Evolutionary conservation across 2,888 invertebrate genomes (phyloP), one percentile per base, ranked within the genome.

Genomic region (Chesias legatella): DNA sequence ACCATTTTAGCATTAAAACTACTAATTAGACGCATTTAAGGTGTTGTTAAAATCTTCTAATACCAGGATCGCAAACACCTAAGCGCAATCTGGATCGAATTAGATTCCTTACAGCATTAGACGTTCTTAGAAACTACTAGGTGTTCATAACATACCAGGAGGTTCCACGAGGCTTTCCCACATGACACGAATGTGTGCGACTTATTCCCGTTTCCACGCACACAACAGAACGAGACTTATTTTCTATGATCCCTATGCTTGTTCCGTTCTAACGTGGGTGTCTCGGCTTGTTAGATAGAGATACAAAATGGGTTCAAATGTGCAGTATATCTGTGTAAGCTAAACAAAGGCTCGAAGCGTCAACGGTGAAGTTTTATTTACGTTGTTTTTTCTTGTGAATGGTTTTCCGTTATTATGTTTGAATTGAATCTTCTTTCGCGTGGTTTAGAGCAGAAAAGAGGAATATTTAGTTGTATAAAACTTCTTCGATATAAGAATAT

Each of bases 61-160:
- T 7, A 26, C 26, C 20, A 20, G 7, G 7, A 10, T 10, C 26
- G 20, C 26, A 25, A 41, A 41, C 31, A 27, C 20, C 43, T 43
- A 41, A 42, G 26, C 13, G 35, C 44, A 47, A 45, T 40, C 36
- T 31, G 29, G 7, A 23, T 26, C 51, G 61, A 58, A 64, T 77
- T 81, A 83, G 80, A 81, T 73, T 73, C 66, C 67, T 65, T 63
- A 52, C 59, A 79, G 82, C 84, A 88, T 88, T 88, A 88, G 88
- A 88, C 60, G 83, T 83, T 86, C 84, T 88, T 88, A 88, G 88
- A 88, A 86, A 74, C 68, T 84, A 88, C 85, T 67, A 85, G 86
- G 88, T 56, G 51, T 58, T 53, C 58, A 88, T 78, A 72, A 74
- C 52, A 34, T 29, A 29, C 55, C 56, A 81, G 75, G 66, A 77